A percentile compares a stretch with the other conserved stretches of the same genome.
These are phyloP conservation scores for Nasua narica DNA, from an alignment of 2,797 vertebrate genomes.

Conservation along the genomic window DNA sequence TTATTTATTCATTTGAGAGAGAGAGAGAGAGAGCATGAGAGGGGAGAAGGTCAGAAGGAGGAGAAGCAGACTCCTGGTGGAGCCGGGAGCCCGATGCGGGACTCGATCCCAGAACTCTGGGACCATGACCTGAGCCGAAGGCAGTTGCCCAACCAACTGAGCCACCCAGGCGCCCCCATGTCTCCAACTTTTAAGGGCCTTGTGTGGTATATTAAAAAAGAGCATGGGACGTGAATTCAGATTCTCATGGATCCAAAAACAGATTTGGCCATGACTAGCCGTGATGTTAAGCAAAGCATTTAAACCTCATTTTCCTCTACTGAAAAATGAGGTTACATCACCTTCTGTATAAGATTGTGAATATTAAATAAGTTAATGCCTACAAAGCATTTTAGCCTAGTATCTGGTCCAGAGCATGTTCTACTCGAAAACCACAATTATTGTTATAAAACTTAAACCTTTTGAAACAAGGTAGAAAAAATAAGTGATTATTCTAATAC, in stretches of 20 bases:
- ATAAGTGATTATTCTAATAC: neutral
- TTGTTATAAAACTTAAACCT: neutral
- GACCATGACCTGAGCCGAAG: too few species aligned
- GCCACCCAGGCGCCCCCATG: too few species aligned
- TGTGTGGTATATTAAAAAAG: neutral
- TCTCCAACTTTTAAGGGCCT: neutral
- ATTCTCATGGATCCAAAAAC: neutral
- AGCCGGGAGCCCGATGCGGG: too few species aligned
- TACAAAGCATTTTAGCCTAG: neutral
- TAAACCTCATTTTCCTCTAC: neutral
- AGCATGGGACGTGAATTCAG: neutral
- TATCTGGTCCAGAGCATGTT: neutral
- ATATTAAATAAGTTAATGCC: neutral
- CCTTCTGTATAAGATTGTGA: neutral
- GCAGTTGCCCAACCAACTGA: too few species aligned
- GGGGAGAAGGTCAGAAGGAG: too few species aligned
- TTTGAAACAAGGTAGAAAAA: constrained; percentile 12
- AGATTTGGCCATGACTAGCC: neutral
- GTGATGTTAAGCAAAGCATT: neutral
- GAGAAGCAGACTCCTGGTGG: too few species aligned
- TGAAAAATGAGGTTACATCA: neutral
- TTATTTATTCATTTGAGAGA: too few species aligned
- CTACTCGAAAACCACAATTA: neutral
- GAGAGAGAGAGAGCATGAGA: too few species aligned
- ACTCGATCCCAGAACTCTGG: too few species aligned